Percentiles rank a stretch among this genome's conserved stretches.
These are phyloP conservation scores for Eupithecia exiguata DNA, from an alignment of 2,888 invertebrate genomes.

Conservation along the genomic window DNA sequence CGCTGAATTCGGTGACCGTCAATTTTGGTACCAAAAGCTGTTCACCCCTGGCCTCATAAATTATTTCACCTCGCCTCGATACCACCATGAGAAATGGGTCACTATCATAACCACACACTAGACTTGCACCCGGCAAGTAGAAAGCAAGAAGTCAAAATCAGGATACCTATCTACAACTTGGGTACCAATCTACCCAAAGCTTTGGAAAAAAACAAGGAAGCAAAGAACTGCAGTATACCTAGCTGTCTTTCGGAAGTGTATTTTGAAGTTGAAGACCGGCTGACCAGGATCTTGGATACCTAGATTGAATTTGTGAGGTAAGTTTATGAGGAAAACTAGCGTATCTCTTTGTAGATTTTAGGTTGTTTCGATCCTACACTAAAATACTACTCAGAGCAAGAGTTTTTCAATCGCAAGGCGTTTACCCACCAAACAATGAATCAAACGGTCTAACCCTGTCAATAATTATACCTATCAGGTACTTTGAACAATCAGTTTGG, in stretches of 20 bases:
- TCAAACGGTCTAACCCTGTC: neutral
- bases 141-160: neutral
- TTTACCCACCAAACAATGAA: too few relatives aligned
- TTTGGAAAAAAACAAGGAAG: neutral
- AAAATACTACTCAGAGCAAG: neutral
- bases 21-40: neutral
- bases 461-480: neutral
- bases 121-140: slow-evolving; percentile 41
- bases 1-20: neutral
- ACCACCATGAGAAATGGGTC: slow-evolving; percentile 72
- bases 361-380: neutral
- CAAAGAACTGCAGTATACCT: neutral
- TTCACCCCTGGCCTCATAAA: slow-evolving; percentile 65
- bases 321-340: neutral
- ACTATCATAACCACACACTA: slow-evolving; percentile 56
- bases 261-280: neutral
- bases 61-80: slow-evolving; percentile 65
- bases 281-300: neutral
- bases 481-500: too few relatives aligned
- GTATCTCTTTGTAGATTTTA: neutral
- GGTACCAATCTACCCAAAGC: neutral
- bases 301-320: neutral
- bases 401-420: neutral
- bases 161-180: neutral
- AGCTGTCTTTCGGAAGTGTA: neutral